Base-by-base conservation (phyloP, 2,113 vertebrate genomes). In the Leucoraja erinaceus region DNA sequence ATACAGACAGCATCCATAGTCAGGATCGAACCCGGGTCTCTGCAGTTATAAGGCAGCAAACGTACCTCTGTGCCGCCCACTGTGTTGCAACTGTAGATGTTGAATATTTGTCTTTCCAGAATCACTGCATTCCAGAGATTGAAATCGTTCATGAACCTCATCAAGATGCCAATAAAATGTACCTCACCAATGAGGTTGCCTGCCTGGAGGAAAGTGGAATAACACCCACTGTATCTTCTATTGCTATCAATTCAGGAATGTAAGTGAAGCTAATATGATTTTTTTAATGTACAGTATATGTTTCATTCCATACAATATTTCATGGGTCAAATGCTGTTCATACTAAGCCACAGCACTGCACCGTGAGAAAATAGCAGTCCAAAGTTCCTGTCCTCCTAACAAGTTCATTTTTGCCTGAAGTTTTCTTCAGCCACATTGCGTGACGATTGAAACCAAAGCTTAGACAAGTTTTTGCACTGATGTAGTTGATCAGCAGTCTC, bases 201-300 rank as follows among this genome's bases (percentile, higher is more conserved):
- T 95, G 95, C 93, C 94, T 97, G 93, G 96, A 96, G 93, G 95
- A 95, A 22, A 92, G 96, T 90, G 95, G 95, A 93, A 88, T 96
- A 61, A 95, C 96, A 59, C 95, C 95, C 93, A 95, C 94, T 68
- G 93, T 94, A n/a, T 93, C 95, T 83, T 95, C 95, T 1, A 94
- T 97, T 93, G 94, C 92, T 61, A 96, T 98, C 93, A 96, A 94
- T 93, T 96, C 97, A 28, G 97, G 97, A 95, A 96, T 96, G 97
- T 98, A 94, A 93, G 96, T 96, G 94, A 94, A 93, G 28, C 0
- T 0, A 72, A 31, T 7, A 79, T 74, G 93, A 78, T 93, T 31
- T 10, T 90, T 72, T 72, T 20, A 4, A 72, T 22, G 22, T 72
- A 72, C 70, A 72, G 3, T 14, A 88, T 84, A 77, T 84, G 16